phyloP scores from a whole-genome alignment of 2,113 vertebrate species.

The Strix aluco region DNA sequence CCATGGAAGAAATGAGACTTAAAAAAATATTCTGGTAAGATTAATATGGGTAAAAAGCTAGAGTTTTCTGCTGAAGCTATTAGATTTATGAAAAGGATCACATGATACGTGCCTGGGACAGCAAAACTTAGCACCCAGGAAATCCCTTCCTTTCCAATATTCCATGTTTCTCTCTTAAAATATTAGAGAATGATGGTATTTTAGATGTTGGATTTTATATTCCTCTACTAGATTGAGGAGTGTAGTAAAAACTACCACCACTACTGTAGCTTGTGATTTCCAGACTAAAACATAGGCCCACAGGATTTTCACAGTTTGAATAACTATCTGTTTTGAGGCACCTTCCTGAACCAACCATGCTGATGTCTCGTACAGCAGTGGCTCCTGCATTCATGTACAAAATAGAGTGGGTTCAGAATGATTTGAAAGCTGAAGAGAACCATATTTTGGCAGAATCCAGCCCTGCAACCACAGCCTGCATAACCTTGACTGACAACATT shows the following conservation, averaged over 20 bases:
- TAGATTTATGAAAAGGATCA: neutral
- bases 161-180: neutral
- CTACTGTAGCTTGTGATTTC: neutral
- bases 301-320: neutral
- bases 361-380: neutral
- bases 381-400: accelerated
- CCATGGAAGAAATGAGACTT: neutral
- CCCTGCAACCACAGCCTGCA: neutral
- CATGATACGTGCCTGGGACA: neutral
- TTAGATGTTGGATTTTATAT: neutral
- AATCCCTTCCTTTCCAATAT: neutral
- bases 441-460: neutral
- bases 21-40: neutral
- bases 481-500: neutral
- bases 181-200: neutral
- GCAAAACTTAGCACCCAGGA: neutral
- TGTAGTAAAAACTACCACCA: neutral
- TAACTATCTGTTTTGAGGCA: neutral
- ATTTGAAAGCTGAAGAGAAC: neutral
- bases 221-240: neutral
- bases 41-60: neutral
- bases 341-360: neutral
- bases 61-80: neutral
- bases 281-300: neutral
- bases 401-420: neutral